Evolutionary conservation across 2,797 vertebrate species (phyloP), one percentile per base, ranked within the genome.

Genomic region (Buphagus erythrorhynchus): DNA sequence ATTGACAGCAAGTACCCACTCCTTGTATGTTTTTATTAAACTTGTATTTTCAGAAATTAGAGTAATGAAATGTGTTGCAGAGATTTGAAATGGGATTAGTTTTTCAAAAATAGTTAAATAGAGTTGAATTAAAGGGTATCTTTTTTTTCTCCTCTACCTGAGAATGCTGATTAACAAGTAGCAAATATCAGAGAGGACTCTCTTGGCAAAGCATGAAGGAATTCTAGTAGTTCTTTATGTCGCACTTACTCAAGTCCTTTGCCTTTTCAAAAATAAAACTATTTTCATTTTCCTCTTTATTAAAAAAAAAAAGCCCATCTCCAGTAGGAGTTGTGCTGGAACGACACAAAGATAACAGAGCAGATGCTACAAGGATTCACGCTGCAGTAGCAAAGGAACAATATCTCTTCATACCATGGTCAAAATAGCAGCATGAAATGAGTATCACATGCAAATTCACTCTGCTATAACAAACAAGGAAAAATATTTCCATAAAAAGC

Each of bases 361-460:
- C 68, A 88, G 63, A 88, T 85, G 55, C 45, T 93, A 2, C 8
- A 79, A 43, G 36, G 36, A 91, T 87, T 86, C 77, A 88, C 68
- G 33, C 61, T 59, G 18, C 62, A 81, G 46, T 3, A 84, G 58
- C 69, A 69, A 73, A 54, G 58, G 83, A 94, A 94, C 46, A 94
- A 43, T 86, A 88, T 68, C 61, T 61, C 54, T 65, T 90, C 68
- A 67, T 69, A 57, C 38, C 38, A 19, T 3, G 59, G 91, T 88
- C 62, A 93, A 84, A 94, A 93, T 68, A 92, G 77, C 80, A 83
- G 69, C 80, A 80, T 66, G 86, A 88, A 93, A 81, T 81, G 16
- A 76, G 10, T 78, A 72, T 66, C 67, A 51, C 69, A 90, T 73
- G 55, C 22, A 89, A 78, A 93, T 66, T 86, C 91, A 92, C 49